Evolutionary conservation across 2,113 vertebrate genomes (phyloP), one percentile per base, ranked within the genome.

Genomic region (Dicaeum eximium): DNA sequence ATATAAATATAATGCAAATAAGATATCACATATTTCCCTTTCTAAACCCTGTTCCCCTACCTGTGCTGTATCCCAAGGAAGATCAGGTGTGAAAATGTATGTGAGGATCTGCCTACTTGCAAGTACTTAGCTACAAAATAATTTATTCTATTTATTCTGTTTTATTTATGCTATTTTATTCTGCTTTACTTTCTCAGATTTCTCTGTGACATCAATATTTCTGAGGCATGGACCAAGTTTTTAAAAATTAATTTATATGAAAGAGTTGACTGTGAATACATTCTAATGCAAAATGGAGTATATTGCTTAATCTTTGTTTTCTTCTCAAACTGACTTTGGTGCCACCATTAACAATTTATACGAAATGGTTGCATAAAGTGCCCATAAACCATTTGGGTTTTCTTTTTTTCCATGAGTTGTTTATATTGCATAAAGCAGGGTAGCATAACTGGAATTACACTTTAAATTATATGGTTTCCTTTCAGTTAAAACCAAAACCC

Each of bases 371-470:
- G 90, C 87, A 48, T 85, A 93, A 85, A 61, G 16, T 50, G 19
- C 47, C 70, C 30, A n/a, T 94, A 88, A 88, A n/a, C n/a, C n/a
- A n/a, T n/a, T n/a, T n/a, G n/a, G n/a, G n/a, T n/a, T 51, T 20
- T 10, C 25, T 17, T 71, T 62, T 20, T 31, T 16, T 14, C 22
- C 2, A 18, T 50, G 42, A 71, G 12, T 85, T 91, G 67, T 88
- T 95, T 82, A 54, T 91, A 54, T 73, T 89, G n/a, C 56, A 20
- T 75, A 44, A 90, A 92, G 48, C 50, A 82, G 58, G 25, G 33
- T 31, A 77, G 58, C 64, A n/a, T 75, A 58, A 95, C 81, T 90
- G 84, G 91, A 95, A 91, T 88, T 91, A 90, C 84, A n/a, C n/a
- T n/a, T n/a, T n/a, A n/a, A n/a, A n/a, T n/a, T n/a, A n/a, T n/a